A percentile compares a stretch with the other conserved stretches of the same genome.
Evolutionary conservation across 2,797 vertebrate genomes (phyloP).

Genomic region (Halcyon smyrnensis): DNA sequence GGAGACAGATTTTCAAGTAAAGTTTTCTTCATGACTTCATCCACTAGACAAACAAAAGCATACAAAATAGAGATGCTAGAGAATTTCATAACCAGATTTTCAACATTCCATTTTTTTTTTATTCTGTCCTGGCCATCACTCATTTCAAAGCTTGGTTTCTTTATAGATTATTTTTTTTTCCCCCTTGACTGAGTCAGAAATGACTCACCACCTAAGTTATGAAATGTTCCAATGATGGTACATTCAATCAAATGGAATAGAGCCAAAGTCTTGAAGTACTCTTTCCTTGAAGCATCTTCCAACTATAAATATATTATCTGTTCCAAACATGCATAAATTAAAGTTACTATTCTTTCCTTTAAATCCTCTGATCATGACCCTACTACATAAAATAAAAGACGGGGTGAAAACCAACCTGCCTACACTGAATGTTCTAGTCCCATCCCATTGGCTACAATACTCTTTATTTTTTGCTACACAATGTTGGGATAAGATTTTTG

Average conservation of each 20-base stretch:
- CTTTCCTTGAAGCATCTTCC: not conserved
- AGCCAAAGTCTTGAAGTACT: not conserved
- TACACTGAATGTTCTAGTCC: not conserved
- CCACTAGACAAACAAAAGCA: not conserved
- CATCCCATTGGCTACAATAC: not conserved
- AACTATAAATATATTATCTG: not conserved
- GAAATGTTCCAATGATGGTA: not conserved
- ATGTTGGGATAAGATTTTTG: not conserved
- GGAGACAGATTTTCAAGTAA: not conserved
- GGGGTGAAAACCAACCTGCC: not conserved
- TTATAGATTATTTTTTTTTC: not conserved
- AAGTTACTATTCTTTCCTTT: not conserved
- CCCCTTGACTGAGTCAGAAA: constrained; percentile 13
- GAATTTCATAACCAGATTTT: not conserved
- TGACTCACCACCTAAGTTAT: constrained; percentile 13
- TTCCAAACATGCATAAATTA: not conserved
- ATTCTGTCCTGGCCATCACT: not conserved
- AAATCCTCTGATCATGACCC: not conserved
- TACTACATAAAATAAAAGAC: not conserved
- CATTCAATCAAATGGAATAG: not conserved
- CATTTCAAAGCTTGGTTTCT: not conserved
- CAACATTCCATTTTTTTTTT: not conserved
- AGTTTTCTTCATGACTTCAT: not conserved
- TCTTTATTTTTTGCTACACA: not conserved
- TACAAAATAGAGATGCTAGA: not conserved